Evolutionary conservation across 2,888 invertebrate genomes (phyloP), one percentile per base, ranked within the genome.

Genomic region (Zhuqinia jingwanae): DNA sequence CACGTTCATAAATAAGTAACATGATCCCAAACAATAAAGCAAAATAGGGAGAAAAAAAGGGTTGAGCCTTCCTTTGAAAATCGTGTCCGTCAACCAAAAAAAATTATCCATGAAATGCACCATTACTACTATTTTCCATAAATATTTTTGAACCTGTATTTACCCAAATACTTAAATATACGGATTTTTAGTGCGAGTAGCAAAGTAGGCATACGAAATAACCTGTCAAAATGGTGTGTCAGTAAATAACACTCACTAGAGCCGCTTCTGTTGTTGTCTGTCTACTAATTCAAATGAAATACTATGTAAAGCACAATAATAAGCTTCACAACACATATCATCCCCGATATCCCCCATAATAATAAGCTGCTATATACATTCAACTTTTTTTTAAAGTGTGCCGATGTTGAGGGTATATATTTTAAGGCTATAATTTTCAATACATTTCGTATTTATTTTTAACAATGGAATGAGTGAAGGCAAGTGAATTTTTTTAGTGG

Each of bases 151-250:
- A 56, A 56, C 56, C 47, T 56, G 56, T 58, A 25, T 76, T 76
- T 76, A 76, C 76, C 13, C 1, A 73, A 53, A 73, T 50, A 73
- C 50, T 27, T 63, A 63, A 63, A 45, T 68, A 68, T n/a, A n/a
- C n/a, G n/a, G 36, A 8, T 36, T 36, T 36, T 36, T 3, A 36
- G 8, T 3, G 36, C 36, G 3, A 8, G 36, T 36, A 36, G n/a
- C n/a, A n/a, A n/a, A n/a, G n/a, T n/a, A n/a, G n/a, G n/a, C 36
- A 20, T 8, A 22, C 1, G 22, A 20, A 15, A 63, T 30, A 25
- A 63, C 36, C 36, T 63, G 63, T 63, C 60, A n/a, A 36, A 63
- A 36, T 63, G 63, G 36, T 25, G 30, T 36, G 30, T 63, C 36
- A 1, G 56, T 3, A 36, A 25, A 2, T 56, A 22, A 22, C 56